A percentile compares a stretch with the other conserved stretches of the same genome.
phyloP scores from a whole-genome alignment of 2,113 vertebrate species.

The Sinocyclocheilus grahami region DNA sequence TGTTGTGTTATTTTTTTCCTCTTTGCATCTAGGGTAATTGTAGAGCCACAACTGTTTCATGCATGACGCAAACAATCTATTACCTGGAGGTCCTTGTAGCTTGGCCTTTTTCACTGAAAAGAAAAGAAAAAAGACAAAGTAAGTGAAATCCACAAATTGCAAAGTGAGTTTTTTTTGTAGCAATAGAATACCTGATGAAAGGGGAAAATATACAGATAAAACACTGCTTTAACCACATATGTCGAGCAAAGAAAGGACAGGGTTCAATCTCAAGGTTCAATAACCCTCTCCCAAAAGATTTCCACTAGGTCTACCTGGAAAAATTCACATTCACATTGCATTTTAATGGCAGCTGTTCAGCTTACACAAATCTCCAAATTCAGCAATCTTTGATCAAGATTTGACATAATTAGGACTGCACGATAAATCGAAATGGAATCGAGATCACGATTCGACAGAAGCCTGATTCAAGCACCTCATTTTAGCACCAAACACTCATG shows the following conservation, averaged over 20 bases:
- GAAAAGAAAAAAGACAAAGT: slow-evolving; percentile 48
- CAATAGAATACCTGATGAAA: neutral
- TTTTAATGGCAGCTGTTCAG: neutral
- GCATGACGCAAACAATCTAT: slow-evolving; percentile 49
- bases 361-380: neutral
- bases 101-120: slow-evolving; percentile 79
- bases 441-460: too few species aligned
- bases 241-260: neutral
- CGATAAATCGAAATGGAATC: too few species aligned
- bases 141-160: slow-evolving; percentile 1
- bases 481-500: slow-evolving; percentile 13
- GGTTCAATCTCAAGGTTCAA: neutral
- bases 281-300: neutral
- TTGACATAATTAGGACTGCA: neutral
- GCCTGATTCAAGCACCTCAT: slow-evolving; percentile 29
- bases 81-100: slow-evolving; percentile 79
- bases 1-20: neutral
- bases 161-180: neutral
- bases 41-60: slow-evolving; percentile 8
- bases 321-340: neutral
- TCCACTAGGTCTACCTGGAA: neutral
- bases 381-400: neutral
- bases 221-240: neutral
- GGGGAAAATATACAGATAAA: neutral
- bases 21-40: neutral